A percentile compares a stretch with the other conserved stretches of the same genome.
Evolutionary conservation across 2,797 vertebrate species (phyloP).

Genomic region (Emys orbicularis): DNA sequence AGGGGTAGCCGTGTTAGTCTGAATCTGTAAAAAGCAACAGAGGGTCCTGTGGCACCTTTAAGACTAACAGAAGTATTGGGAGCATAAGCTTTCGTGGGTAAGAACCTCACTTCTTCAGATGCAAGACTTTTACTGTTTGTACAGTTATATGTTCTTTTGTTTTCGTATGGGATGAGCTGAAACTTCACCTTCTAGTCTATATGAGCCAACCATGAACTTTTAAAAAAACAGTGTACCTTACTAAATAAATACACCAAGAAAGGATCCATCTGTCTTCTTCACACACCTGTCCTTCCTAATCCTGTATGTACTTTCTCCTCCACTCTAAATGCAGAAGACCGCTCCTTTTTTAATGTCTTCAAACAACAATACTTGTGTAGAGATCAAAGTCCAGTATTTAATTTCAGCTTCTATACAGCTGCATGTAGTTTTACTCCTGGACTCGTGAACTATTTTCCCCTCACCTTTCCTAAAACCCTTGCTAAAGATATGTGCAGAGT

Average conservation of each 20-base stretch:
- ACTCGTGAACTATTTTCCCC: neutral
- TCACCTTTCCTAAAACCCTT: neutral
- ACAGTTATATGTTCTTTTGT: neutral
- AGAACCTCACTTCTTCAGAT: too few relatives aligned
- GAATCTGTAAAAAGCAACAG: too few relatives aligned
- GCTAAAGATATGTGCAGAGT: rapidly evolving
- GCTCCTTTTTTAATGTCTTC: neutral
- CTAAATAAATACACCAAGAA: neutral
- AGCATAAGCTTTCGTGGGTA: too few relatives aligned
- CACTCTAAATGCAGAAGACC: neutral
- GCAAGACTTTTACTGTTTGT: neutral
- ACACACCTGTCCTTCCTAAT: neutral
- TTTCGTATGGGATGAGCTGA: neutral
- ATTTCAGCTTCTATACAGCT: neutral
- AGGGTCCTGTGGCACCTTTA: too few relatives aligned
- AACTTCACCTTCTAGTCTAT: neutral
- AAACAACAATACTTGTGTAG: neutral
- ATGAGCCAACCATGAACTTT: neutral
- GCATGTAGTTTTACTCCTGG: neutral
- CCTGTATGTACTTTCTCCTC: neutral
- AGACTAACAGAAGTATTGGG: too few relatives aligned
- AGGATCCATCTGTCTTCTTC: neutral
- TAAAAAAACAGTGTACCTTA: neutral
- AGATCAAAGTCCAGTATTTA: neutral
- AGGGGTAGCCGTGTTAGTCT: too few relatives aligned